Percentiles rank a stretch among this genome's conserved stretches.
phyloP scores from a whole-genome alignment of 1,140 invertebrate genomes.

The Stegodyphus mimosarum region DNA sequence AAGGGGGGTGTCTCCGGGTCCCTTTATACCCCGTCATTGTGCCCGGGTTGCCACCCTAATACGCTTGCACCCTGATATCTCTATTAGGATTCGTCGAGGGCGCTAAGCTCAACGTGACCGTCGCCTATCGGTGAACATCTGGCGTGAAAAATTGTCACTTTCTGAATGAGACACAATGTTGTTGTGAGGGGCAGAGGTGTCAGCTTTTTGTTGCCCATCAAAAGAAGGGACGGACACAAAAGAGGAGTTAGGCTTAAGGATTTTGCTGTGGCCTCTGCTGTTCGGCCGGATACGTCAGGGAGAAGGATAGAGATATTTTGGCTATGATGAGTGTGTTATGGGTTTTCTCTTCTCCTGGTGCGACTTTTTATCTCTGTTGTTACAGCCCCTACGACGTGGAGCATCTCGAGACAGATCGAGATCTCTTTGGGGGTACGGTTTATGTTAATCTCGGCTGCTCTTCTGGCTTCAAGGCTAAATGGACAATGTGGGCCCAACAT shows the following conservation, averaged over 20 bases:
- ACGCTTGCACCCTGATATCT: constrained; percentile 54
- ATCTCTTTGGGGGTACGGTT: background rate
- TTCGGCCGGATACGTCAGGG: constrained; percentile 51
- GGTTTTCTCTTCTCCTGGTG: background rate
- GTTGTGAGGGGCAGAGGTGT: constrained; percentile 51
- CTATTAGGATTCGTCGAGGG: constrained; percentile 48
- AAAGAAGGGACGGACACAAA: constrained; percentile 27
- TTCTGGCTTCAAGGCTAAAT: background rate
- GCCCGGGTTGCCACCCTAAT: background rate
- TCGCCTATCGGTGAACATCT: constrained; percentile 54
- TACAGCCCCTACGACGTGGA: background rate
- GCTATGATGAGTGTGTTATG: constrained; percentile 57
- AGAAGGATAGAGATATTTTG: constrained; percentile 50
- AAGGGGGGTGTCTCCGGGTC: constrained; percentile 6
- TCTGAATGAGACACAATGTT: constrained; percentile 43
- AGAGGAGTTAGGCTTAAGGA: constrained; percentile 36
- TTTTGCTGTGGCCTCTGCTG: background rate
- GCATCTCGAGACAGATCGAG: background rate
- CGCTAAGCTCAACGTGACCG: constrained; percentile 32
- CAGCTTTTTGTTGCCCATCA: constrained; percentile 27
- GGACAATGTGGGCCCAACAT: background rate
- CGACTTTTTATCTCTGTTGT: constrained; percentile 51
- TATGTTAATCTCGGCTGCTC: constrained; percentile 15
- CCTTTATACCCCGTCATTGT: constrained; percentile 22
- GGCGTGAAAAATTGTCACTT: constrained; percentile 60